These are phyloP conservation scores for Sapajus apella DNA, from an alignment of 2,113 vertebrate species.

Conservation along the genomic window DNA sequence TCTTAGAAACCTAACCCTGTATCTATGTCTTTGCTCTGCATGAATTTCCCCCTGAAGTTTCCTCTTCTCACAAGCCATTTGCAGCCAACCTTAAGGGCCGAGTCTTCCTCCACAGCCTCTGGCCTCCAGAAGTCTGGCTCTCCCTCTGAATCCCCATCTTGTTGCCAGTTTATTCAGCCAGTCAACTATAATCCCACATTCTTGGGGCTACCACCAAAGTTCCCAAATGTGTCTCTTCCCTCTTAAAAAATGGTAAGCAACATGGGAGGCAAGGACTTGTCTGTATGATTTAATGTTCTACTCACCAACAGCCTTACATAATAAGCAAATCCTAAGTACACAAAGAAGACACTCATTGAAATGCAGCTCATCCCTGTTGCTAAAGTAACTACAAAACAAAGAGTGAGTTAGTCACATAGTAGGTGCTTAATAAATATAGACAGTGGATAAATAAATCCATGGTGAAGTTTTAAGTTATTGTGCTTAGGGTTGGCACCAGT, in stretches of 20 bases:
- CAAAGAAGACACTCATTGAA: neutral
- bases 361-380: neutral
- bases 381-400: neutral
- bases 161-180: neutral
- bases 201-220: neutral
- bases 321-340: too few species aligned
- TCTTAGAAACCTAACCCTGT: neutral
- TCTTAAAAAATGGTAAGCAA: neutral
- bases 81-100: fast-evolving
- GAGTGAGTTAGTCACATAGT: neutral
- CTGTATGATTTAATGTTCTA: neutral
- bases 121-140: neutral
- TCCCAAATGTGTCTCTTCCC: neutral
- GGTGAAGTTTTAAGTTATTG: neutral
- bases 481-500: neutral
- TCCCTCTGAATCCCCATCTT: neutral
- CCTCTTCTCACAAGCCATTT: neutral
- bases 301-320: neutral
- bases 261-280: neutral
- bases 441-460: neutral
- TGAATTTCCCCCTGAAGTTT: neutral
- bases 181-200: neutral
- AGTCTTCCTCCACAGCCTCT: neutral
- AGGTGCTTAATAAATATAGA: neutral
- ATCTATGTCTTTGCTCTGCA: neutral